Conservation (phyloP, 2,797 vertebrate species). For the Sebastes matsubarae region DNA sequence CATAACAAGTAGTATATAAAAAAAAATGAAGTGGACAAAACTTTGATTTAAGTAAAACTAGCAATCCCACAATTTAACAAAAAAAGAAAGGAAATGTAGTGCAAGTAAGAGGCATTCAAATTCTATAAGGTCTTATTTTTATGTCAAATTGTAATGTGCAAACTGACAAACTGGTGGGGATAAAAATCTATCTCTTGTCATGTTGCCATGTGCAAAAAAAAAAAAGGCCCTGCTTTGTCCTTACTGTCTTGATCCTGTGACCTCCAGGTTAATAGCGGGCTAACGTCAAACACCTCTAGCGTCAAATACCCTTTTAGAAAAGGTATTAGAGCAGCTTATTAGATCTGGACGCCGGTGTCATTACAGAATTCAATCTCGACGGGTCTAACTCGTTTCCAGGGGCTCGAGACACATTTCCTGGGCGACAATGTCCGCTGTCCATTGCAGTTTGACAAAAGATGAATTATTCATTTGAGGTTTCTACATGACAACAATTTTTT, state of each 20-base stretch:
- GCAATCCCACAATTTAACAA: neutral
- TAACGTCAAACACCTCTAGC: conserved; percentile 61
- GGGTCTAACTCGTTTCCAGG: conserved; percentile 45
- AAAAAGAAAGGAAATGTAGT: neutral
- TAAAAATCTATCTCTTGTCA: neutral
- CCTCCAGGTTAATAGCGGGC: conserved; percentile 68
- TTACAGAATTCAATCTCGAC: conserved; percentile 66
- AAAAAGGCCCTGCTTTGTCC: conserved; percentile 31
- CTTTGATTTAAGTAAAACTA: neutral
- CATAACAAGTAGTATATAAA: neutral
- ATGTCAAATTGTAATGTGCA: neutral
- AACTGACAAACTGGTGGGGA: neutral
- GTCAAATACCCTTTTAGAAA: conserved; percentile 67
- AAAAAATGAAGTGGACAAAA: neutral
- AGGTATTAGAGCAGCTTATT: conserved; percentile 66
- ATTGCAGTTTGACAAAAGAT: conserved; percentile 36
- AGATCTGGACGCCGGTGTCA: conserved; percentile 51
- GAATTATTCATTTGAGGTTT: conserved; percentile 64
- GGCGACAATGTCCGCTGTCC: conserved; percentile 51
- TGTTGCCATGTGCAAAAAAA: conserved; percentile 1
- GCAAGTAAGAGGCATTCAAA: neutral
- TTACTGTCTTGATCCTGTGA: conserved; percentile 45
- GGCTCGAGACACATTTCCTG: conserved; percentile 56
- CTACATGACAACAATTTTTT: conserved; percentile 57
- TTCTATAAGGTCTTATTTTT: neutral